Evolutionary conservation across 2,113 vertebrate genomes (phyloP).

Genomic region (Zosterops borbonicus): DNA sequence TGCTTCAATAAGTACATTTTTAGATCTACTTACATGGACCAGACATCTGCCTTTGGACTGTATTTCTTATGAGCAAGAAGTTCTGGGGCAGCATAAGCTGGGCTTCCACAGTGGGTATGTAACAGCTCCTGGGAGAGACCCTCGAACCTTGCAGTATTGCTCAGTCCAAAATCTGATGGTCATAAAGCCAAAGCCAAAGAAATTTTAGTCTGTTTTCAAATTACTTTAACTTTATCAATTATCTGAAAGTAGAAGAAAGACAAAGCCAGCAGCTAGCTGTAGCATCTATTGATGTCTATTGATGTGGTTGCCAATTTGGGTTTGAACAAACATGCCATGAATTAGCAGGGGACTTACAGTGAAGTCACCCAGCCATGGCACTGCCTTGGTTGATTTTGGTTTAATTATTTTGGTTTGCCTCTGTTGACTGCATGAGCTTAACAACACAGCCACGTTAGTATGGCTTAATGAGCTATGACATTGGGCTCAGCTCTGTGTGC

Average conservation of each 20-base stretch:
- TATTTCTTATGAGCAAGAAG: constrained; percentile 86
- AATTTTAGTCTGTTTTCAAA: neutral
- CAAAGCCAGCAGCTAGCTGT: neutral
- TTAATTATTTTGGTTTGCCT: neutral
- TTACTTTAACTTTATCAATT: neutral
- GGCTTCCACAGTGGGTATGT: constrained; percentile 82
- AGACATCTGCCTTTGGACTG: constrained; percentile 85
- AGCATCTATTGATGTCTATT: neutral
- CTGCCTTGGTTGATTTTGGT: neutral
- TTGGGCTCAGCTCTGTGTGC: neutral
- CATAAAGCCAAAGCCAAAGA: neutral
- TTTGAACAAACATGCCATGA: neutral
- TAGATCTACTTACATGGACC: constrained; percentile 82
- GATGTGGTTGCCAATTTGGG: neutral
- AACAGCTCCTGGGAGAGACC: constrained; percentile 82
- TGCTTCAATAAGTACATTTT: neutral
- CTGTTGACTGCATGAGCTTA: neutral
- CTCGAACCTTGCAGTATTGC: constrained; percentile 80
- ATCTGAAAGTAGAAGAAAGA: neutral
- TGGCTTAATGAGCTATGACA: neutral
- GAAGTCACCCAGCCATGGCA: neutral
- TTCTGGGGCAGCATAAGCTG: constrained; percentile 83
- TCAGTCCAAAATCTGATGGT: constrained; percentile 84
- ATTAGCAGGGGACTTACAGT: neutral
- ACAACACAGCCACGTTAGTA: neutral